Base-by-base conservation (phyloP, 2,888 invertebrate genomes). In the Chromoteleia sp. region DNA sequence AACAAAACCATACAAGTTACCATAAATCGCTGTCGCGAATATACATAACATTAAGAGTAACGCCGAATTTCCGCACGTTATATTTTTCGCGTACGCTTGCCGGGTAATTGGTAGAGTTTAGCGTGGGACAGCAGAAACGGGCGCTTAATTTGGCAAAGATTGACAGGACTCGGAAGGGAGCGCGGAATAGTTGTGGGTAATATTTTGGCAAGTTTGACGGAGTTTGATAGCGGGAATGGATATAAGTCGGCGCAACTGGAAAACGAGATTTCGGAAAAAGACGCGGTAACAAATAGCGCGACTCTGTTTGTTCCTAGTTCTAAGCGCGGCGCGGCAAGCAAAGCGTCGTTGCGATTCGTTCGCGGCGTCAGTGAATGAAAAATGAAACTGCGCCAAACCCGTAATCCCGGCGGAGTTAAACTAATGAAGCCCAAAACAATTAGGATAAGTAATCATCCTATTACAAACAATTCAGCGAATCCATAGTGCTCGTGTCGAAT, bases 371-470 rank as follows among this genome's bases (percentile, higher is more conserved):
- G 52, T 41, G 14, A 58, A 70, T 70, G 17, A 43, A 58, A 70
- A 70, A 58, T 21, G 10, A 17, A 48, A 71, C 30, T 39, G 0
- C 14, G 29, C 10, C 30, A 29, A 14, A 14, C 0, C 15, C 21
- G 36, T 30, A 50, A 39, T 54, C 43, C 15, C 39, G 30, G 5
- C 3, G 56, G 45, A 74, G 36, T 45, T 30, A 29, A 50, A 45
- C 65, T 75, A 75, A 65, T 65, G 75, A 67, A 67, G 59, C 48
- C 43, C 30, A n/a, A 67, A 76, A 68, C 75, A 68, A 50, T 76
- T 76, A 67, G 75, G 59, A 76, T 67, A 76, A 76, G 59, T 76
- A 61, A 77, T 77, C 61, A 56, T 33, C 29, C 61, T 39, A 56
- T 70, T 63, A 70, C 52, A 70, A 68, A 78, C 70, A 78, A 78